phyloP scores from a whole-genome alignment of 2,113 vertebrate genomes.

The Carollia perspicillata region DNA sequence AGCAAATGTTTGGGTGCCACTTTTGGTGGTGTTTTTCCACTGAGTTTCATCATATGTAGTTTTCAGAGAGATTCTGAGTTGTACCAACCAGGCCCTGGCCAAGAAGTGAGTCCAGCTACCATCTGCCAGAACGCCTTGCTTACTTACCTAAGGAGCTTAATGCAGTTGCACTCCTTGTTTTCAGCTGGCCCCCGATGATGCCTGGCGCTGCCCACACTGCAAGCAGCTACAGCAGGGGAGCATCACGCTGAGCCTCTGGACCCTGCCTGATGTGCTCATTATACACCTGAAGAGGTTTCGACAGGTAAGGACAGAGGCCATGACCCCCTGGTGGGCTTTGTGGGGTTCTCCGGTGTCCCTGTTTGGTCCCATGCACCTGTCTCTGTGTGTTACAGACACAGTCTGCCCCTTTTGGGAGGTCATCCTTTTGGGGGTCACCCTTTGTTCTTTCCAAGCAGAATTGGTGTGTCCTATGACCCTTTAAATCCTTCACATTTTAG shows the following conservation, averaged over 20 bases:
- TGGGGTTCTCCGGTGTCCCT: not conserved
- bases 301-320: conserved; percentile 85
- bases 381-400: not conserved
- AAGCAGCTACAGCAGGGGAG: conserved; percentile 98
- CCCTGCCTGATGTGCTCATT: conserved; percentile 96
- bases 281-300: conserved; percentile 97
- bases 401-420: not conserved
- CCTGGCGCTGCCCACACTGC: conserved; percentile 98
- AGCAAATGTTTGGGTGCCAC: not conserved
- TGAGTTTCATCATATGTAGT: not conserved
- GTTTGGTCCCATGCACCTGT: not conserved
- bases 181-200: conserved; percentile 96
- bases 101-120: not conserved
- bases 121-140: not conserved
- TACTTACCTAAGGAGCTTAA: not conserved
- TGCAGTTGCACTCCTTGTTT: conserved; percentile 39
- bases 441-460: not conserved
- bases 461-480: not conserved
- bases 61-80: not conserved
- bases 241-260: conserved; percentile 97
- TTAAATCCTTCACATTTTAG: not conserved
- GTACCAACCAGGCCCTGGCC: not conserved
- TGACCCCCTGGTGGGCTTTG: not conserved
- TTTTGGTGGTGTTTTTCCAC: not conserved
- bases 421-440: not conserved